Evolutionary conservation across 2,888 invertebrate species (phyloP).

Genomic region (Odontothrips loti): DNA sequence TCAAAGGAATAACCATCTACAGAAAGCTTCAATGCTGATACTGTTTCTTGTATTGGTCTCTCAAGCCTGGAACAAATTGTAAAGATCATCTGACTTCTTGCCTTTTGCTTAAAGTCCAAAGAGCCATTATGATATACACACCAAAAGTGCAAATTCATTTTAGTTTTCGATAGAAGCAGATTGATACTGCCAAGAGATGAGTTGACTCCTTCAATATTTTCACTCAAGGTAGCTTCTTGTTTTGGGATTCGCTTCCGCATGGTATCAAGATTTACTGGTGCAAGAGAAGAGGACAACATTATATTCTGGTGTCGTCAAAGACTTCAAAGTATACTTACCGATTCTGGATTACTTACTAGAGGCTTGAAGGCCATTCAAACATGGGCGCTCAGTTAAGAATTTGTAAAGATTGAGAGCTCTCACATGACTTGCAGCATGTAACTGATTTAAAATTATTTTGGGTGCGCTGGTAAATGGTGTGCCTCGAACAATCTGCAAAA

Average conservation of each 20-base stretch:
- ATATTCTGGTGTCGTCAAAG: neutral
- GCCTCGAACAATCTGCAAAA: neutral
- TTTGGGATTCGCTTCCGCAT: neutral
- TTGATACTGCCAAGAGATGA: neutral
- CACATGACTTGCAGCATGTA: neutral
- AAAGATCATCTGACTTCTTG: neutral
- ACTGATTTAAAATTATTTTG: neutral
- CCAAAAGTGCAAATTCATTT: neutral
- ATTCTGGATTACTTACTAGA: neutral
- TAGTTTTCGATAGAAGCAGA: neutral
- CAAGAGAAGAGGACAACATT: neutral
- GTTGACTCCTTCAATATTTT: neutral
- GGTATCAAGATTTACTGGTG: neutral
- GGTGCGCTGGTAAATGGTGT: neutral
- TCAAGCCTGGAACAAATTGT: neutral
- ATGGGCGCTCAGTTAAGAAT: neutral
- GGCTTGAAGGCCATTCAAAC: neutral
- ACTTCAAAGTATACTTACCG: neutral
- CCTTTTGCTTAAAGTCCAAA: neutral
- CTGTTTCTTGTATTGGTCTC: neutral
- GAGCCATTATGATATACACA: neutral
- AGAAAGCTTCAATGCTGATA: neutral
- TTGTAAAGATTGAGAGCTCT: neutral
- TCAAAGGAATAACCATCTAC: neutral
- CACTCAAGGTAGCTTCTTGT: neutral